phyloP scores from a whole-genome alignment of 2,888 invertebrate genomes.

The Nomada flava region DNA sequence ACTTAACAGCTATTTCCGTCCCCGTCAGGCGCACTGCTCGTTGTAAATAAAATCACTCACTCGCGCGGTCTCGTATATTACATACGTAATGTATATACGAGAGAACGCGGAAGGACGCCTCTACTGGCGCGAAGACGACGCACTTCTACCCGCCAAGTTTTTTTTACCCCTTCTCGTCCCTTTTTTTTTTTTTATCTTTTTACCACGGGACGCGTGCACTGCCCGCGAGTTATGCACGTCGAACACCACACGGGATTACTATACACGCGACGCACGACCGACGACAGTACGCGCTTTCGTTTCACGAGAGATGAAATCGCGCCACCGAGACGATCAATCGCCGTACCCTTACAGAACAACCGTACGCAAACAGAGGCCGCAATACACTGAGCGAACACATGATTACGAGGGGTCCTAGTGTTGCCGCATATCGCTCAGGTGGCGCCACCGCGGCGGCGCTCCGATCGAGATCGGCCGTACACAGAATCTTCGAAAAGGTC shows the following conservation, averaged over 20 bases:
- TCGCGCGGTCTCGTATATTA: conserved; percentile 32
- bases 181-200: neutral
- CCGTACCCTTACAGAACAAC: conserved; percentile 46
- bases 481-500: conserved; percentile 5
- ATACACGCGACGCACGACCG: conserved; percentile 6
- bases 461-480: conserved; percentile 54
- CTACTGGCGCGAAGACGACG: conserved; percentile 51
- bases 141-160: conserved; percentile 54
- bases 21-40: conserved; percentile 42
- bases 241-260: neutral
- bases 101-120: conserved; percentile 67
- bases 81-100: conserved; percentile 10
- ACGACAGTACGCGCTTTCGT: conserved; percentile 13
- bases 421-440: conserved; percentile 58
- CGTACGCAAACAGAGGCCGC: conserved; percentile 74
- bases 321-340: conserved; percentile 37
- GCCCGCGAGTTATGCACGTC: conserved; percentile 10
- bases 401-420: conserved; percentile 71
- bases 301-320: conserved; percentile 41
- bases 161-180: conserved; percentile 9
- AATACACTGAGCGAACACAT: conserved; percentile 78
- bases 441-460: conserved; percentile 67
- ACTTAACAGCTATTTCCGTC: conserved; percentile 56
- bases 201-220: conserved; percentile 16
- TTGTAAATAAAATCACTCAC: conserved; percentile 57